phyloP scores from a whole-genome alignment of 2,113 vertebrate genomes.

The Sylvietta virens region DNA sequence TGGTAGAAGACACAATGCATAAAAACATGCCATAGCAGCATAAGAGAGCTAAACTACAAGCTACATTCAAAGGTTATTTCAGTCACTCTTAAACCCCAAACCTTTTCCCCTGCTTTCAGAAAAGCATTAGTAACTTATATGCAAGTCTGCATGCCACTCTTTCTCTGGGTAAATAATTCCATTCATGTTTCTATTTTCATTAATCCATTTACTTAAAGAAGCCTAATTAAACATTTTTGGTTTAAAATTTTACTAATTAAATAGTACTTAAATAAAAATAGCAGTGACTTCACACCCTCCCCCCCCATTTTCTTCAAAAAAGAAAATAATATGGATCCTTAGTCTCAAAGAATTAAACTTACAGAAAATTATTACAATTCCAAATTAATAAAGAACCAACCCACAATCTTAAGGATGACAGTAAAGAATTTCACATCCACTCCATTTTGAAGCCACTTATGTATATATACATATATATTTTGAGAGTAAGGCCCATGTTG shows the following conservation, averaged over 20 bases:
- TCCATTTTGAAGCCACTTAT: constrained; percentile 36
- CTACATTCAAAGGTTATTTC: not conserved
- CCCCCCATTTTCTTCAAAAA: not conserved
- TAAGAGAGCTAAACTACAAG: not conserved
- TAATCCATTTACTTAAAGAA: not conserved
- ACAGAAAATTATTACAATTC: not conserved
- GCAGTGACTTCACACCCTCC: not conserved
- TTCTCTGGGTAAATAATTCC: not conserved
- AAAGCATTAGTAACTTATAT: constrained; percentile 4
- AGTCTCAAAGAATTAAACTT: constrained; percentile 50
- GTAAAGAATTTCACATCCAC: not conserved
- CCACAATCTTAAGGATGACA: not conserved
- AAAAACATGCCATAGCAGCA: constrained; percentile 44
- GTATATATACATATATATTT: not conserved
- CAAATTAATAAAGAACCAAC: constrained; percentile 1
- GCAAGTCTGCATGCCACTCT: not conserved
- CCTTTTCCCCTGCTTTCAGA: not conserved
- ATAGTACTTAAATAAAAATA: not conserved
- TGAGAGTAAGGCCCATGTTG: constrained; percentile 67
- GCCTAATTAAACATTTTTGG: not conserved
- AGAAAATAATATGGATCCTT: constrained; percentile 51
- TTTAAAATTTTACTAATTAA: not conserved
- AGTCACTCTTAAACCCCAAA: not conserved
- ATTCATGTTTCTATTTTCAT: not conserved
- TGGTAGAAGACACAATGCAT: not conserved